Evolutionary conservation across 2,888 invertebrate genomes (phyloP).

Genomic region (Tethea ocularis): DNA sequence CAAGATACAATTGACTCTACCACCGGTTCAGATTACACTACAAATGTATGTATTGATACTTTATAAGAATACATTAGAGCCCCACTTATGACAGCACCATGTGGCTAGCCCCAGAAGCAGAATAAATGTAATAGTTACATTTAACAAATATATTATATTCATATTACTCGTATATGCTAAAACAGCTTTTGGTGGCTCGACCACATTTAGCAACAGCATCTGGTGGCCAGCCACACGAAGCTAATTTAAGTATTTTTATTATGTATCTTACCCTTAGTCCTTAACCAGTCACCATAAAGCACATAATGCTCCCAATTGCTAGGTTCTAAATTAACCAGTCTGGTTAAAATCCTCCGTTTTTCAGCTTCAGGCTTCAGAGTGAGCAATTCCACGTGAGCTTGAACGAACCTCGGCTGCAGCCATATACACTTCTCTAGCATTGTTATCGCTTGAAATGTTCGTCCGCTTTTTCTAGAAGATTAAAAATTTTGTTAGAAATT

Average conservation of each 20-base stretch:
- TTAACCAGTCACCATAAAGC: conserved; percentile 89
- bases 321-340: conserved; percentile 86
- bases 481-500: too few relatives aligned
- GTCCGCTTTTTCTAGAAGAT: conserved; percentile 85
- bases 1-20: too few relatives aligned
- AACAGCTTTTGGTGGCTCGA: too few relatives aligned
- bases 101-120: not conserved
- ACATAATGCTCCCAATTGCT: conserved; percentile 88
- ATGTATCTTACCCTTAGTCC: conserved; percentile 82
- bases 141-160: too few relatives aligned
- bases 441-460: conserved; percentile 84
- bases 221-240: not conserved
- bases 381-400: conserved; percentile 87
- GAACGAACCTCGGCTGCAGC: conserved; percentile 87
- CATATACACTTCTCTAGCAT: conserved; percentile 88
- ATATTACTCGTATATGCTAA: too few relatives aligned
- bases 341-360: conserved; percentile 83
- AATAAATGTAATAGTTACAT: too few relatives aligned
- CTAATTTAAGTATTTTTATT: too few relatives aligned
- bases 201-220: not conserved
- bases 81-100: too few relatives aligned
- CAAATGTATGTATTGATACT: too few relatives aligned
- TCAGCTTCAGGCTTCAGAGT: conserved; percentile 82
- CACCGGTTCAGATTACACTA: too few relatives aligned
- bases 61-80: too few relatives aligned